Evolutionary conservation across 2,797 vertebrate species (phyloP).

Genomic region (Gallinago nigripennis): DNA sequence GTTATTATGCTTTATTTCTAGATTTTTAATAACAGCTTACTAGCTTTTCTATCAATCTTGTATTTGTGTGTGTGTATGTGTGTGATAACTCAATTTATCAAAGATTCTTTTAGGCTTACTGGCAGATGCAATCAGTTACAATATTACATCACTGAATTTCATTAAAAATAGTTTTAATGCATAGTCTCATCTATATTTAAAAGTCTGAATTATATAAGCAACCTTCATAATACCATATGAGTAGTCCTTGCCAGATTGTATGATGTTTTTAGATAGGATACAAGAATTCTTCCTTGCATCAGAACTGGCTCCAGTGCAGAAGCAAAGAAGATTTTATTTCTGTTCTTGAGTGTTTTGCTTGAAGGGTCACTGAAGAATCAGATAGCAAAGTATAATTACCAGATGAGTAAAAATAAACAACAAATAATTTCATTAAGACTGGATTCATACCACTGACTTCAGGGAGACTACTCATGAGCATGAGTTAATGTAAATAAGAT

Average conservation of each 20-base stretch:
- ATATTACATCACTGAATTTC: neutral
- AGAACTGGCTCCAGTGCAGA: neutral
- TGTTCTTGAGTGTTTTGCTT: neutral
- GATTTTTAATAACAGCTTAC: neutral
- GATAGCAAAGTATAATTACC: conserved; percentile 7
- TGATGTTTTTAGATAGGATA: neutral
- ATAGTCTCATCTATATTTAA: neutral
- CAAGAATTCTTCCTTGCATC: neutral
- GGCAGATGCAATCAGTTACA: neutral
- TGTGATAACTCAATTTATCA: neutral
- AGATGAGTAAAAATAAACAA: conserved; percentile 33
- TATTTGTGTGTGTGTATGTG: neutral
- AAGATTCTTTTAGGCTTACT: neutral
- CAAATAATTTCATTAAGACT: conserved; percentile 9
- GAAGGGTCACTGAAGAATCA: neutral
- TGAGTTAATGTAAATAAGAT: conserved; percentile 16
- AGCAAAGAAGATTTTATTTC: neutral
- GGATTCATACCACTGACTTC: conserved; percentile 13
- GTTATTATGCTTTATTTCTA: neutral
- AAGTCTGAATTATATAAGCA: neutral
- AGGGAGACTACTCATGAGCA: neutral
- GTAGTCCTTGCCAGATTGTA: neutral
- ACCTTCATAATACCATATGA: neutral
- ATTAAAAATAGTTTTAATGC: neutral
- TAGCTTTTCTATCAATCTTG: neutral